Evolutionary conservation across 1,140 invertebrate genomes (phyloP).

Genomic region (Heliconius melpomene): DNA sequence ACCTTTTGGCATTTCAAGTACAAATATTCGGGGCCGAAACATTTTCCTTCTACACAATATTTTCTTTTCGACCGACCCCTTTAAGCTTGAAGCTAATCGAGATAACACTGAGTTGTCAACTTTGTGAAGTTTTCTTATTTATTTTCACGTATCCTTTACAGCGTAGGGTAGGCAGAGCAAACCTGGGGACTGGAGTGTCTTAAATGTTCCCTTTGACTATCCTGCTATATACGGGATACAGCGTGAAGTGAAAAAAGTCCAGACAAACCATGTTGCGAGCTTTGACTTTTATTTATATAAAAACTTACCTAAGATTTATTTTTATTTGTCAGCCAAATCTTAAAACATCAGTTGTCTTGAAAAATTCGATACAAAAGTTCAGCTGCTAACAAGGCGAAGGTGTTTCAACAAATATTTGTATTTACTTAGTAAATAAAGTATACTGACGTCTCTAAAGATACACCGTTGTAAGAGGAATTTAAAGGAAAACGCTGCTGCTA

Average conservation of each 20-base stretch:
- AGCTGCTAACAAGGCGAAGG: slow-evolving; percentile 11
- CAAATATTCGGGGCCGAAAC: background rate
- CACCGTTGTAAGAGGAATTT: background rate
- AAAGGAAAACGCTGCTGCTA: background rate
- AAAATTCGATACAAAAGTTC: background rate
- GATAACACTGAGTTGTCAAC: background rate
- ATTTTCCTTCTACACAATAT: background rate
- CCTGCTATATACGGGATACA: too few species aligned
- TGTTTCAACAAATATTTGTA: slow-evolving; percentile 5
- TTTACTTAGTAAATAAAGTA: slow-evolving; percentile 4
- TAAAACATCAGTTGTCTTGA: background rate
- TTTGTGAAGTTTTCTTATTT: background rate
- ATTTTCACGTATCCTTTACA: too few species aligned
- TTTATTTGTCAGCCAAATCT: slow-evolving; percentile 9
- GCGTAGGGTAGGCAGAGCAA: too few species aligned
- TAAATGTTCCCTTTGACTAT: too few species aligned
- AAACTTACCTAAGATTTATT: background rate
- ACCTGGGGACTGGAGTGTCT: too few species aligned
- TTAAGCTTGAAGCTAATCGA: slow-evolving; percentile 8
- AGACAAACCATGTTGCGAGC: too few species aligned
- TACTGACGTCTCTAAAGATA: background rate
- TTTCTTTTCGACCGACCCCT: background rate
- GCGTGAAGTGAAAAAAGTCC: too few species aligned
- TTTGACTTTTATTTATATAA: background rate
- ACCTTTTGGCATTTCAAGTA: background rate